phyloP scores from a whole-genome alignment of 2,113 vertebrate species.

The Athene noctua region DNA sequence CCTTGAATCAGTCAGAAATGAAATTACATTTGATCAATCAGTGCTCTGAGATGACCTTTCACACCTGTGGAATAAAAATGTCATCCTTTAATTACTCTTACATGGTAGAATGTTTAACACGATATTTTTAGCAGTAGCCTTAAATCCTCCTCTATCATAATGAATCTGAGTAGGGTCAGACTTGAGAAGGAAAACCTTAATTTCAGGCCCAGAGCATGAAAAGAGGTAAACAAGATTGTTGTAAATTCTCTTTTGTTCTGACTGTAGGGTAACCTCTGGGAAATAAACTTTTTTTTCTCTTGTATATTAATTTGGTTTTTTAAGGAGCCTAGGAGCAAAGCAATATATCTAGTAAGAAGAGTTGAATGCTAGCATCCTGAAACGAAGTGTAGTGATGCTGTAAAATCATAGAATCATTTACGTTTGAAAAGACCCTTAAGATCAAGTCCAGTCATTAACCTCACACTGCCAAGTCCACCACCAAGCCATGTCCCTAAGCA shows the following conservation, averaged over 20 bases:
- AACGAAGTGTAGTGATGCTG: neutral
- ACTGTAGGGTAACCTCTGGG: neutral
- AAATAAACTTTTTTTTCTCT: neutral
- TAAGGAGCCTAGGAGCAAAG: neutral
- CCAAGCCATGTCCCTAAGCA: neutral
- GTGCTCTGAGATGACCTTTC: neutral
- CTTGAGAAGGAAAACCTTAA: neutral
- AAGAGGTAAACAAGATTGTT: neutral
- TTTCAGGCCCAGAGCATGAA: neutral
- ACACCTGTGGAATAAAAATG: neutral
- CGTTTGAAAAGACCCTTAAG: neutral
- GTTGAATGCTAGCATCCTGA: neutral
- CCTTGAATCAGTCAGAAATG: neutral
- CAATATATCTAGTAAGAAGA: neutral
- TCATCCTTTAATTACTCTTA: neutral
- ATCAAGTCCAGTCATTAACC: neutral
- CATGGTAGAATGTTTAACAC: fast-evolving
- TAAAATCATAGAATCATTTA: neutral
- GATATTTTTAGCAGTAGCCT: neutral
- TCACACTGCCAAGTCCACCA: neutral
- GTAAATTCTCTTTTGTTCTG: neutral
- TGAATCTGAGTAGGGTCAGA: neutral
- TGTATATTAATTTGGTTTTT: neutral
- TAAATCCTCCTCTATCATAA: neutral
- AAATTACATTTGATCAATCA: neutral